Base-by-base conservation (phyloP, 2,888 invertebrate species). In the Nectonema munidae region DNA sequence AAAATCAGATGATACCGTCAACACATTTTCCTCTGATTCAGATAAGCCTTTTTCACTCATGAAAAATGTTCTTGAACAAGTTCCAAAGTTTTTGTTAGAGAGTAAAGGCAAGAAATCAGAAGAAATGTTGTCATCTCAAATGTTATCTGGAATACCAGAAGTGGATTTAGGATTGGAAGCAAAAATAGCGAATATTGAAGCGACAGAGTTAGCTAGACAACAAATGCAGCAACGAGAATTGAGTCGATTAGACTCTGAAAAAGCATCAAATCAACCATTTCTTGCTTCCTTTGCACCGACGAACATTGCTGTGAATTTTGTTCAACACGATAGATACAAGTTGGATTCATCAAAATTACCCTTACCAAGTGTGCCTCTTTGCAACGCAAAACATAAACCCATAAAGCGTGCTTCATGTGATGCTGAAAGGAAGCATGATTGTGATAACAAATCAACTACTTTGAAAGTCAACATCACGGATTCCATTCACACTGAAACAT, bases 71-170 rank as follows among this genome's bases (percentile, higher is more conserved):
- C n/a, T n/a, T n/a, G n/a, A n/a, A n/a, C n/a, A n/a, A n/a, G n/a
- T n/a, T n/a, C n/a, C n/a, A n/a, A n/a, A n/a, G n/a, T n/a, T n/a
- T n/a, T n/a, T n/a, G 41, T 49, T 47, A 38, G 73, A 76, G 2
- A 71, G 75, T 6, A 46, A 46, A 1, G 67, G 71, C 1, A 72
- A 75, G 47, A 64, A 71, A 50, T 81, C 76, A 2, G 89, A 95
- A 55, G 95, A 95, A 60, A 86, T 95, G 79, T 65, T 99, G 48
- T 89, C 89, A 2, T 86, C 89, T 64, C 89, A 95, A 62, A 99
- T 95, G 95, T 62, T 99, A 3, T 86, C 79, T 51, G 95, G 95
- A 25, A 95, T 99, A 45, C 95, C 95, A 1, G 95, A 99, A 62
- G 77, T 99, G 0, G 89, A 99, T 58, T 64, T 99, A 38, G 95